Evolutionary conservation across 1,140 invertebrate species (phyloP).

Genomic region (Diachasma alloeum): DNA sequence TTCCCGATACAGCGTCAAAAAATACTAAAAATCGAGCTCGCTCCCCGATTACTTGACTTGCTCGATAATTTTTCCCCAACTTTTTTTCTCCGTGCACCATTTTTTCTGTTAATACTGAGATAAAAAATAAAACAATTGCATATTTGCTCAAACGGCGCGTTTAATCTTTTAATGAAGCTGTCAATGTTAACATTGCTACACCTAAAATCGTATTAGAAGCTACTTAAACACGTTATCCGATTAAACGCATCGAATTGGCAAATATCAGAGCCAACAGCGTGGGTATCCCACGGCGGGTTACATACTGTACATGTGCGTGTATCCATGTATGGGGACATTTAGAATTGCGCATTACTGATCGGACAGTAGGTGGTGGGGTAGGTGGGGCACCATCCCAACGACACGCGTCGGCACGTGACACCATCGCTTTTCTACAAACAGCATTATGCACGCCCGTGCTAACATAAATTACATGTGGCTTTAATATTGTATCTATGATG

Average conservation of each 20-base stretch:
- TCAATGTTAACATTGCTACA: slow-evolving; percentile 10
- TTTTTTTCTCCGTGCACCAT: too few species aligned
- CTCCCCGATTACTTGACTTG: too few species aligned
- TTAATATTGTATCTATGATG: slow-evolving; percentile 49
- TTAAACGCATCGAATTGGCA: slow-evolving; percentile 29
- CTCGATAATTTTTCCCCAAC: too few species aligned
- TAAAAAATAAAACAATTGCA: too few species aligned
- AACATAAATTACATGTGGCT: slow-evolving; percentile 56
- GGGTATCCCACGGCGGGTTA: slow-evolving; percentile 13
- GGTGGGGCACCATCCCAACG: not conserved
- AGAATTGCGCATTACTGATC: not conserved
- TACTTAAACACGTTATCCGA: slow-evolving; percentile 30
- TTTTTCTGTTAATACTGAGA: too few species aligned
- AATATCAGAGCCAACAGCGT: slow-evolving; percentile 13
- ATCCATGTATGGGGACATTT: not conserved
- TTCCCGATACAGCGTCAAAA: too few species aligned
- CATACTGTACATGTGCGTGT: not conserved
- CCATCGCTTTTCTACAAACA: slow-evolving; percentile 52
- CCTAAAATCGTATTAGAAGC: slow-evolving; percentile 14
- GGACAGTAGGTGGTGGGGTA: not conserved
- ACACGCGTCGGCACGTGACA: slow-evolving; percentile 52
- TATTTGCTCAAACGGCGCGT: too few species aligned
- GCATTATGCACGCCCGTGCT: slow-evolving; percentile 56
- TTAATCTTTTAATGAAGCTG: not conserved
- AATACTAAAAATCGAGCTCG: too few species aligned